These are phyloP conservation scores for Erinaceus europaeus DNA, from an alignment of 2,113 vertebrate genomes.

Conservation along the genomic window DNA sequence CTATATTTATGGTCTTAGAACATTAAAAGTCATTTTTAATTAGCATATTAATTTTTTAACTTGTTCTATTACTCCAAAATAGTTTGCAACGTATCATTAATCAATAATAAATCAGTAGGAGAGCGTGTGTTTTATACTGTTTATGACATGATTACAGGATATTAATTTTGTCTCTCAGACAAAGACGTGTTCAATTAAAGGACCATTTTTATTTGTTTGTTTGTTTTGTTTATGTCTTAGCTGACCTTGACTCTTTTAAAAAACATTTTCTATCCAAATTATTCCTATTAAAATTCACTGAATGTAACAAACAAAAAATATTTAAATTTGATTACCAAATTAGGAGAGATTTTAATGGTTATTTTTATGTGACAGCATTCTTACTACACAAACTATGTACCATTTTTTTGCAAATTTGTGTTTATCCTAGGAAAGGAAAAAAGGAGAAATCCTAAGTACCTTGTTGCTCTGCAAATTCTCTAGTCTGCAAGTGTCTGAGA, in stretches of 20 bases:
- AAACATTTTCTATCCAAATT: constrained; percentile 31
- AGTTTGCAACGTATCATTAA: neutral
- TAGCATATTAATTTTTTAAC: neutral
- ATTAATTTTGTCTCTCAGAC: neutral
- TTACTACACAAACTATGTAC: neutral
- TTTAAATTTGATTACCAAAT: constrained; percentile 1
- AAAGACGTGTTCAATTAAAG: neutral
- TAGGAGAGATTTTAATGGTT: too few species aligned
- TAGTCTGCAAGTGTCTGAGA: neutral
- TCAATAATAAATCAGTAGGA: neutral
- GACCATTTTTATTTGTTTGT: neutral
- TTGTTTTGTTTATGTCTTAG: too few species aligned
- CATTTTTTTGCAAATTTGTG: constrained; percentile 44
- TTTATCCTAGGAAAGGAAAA: constrained; percentile 42
- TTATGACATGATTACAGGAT: neutral
- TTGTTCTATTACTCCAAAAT: neutral
- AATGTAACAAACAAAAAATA: neutral
- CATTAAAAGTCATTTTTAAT: constrained; percentile 30
- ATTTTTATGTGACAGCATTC: neutral
- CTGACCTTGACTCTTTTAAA: constrained; percentile 9
- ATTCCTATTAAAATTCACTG: constrained; percentile 26
- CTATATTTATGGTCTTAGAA: neutral
- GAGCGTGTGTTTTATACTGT: neutral
- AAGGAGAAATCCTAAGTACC: neutral
- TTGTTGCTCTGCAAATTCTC: constrained; percentile 47